Evolutionary conservation across 2,888 invertebrate genomes (phyloP).

Genomic region (Spisula solida): DNA sequence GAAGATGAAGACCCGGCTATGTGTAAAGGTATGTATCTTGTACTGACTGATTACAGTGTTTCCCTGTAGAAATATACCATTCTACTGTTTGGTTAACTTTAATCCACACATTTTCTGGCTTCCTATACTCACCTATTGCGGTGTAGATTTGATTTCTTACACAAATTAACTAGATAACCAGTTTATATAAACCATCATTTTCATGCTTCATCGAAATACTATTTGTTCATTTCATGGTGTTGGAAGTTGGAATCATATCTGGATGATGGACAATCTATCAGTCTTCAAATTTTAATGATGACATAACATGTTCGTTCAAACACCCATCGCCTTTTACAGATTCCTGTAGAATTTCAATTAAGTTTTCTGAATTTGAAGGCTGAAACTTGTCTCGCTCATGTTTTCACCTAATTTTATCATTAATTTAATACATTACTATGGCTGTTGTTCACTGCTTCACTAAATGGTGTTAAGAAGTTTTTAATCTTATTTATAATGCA

Average conservation of each 20-base stretch:
- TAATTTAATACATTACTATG: neutral
- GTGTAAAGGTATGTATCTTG: constrained; percentile 72
- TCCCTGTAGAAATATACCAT: neutral
- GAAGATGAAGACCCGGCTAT: constrained; percentile 91
- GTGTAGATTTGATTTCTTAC: neutral
- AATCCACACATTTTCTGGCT: constrained; percentile 8
- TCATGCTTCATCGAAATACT: neutral
- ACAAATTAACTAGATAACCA: neutral
- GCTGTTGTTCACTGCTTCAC: neutral
- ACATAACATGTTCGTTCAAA: neutral
- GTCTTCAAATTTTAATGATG: neutral
- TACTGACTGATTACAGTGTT: neutral
- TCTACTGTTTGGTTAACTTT: neutral
- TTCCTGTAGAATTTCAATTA: constrained; percentile 1
- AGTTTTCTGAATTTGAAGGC: neutral
- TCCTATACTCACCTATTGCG: neutral
- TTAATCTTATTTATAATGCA: neutral
- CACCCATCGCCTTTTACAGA: neutral
- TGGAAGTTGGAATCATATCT: neutral
- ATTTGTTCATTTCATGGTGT: neutral
- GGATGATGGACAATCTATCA: neutral
- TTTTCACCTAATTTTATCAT: neutral
- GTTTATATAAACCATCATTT: neutral
- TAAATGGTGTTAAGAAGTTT: neutral
- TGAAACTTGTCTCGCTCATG: neutral